Base-by-base conservation (phyloP, 2,888 invertebrate genomes). In the Drosophila cracens region DNA sequence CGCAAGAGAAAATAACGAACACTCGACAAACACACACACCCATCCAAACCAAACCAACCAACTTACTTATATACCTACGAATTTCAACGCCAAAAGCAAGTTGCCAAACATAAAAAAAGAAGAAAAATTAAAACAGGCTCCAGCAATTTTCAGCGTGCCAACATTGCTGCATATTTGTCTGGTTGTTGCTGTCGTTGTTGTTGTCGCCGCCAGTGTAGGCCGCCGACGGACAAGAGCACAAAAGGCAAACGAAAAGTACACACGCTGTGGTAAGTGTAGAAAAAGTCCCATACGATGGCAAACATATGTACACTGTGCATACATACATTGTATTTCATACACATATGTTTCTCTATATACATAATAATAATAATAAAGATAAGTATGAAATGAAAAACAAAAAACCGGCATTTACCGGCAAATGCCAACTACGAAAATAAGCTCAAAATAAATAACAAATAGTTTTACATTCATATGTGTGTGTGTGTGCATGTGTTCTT, bases 131-230 rank as follows among this genome's bases (percentile, higher is more conserved):
- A 46, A 75, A 80, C 81, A 72, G 76, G 80, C 78, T 79, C 71
- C 71, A 79, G 76, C 72, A 71, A 63, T 80, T 76, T 46, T 72
- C 83, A 76, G 83, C 81, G 83, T 76, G 83, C 77, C 63, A 80
- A 79, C 76, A 66, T 72, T 59, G 67, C 81, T 81, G 66, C 70
- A 72, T 59, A 72, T 64, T 59, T 70, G 76, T 75, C 16, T 36
- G 27, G 74, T 77, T 75, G 72, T 70, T 66, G 74, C 65, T 46
- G 78, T 65, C 52, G 70, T 77, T 75, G 72, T 75, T 66, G 74
- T 68, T 46, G 78, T 68, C 52, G 70, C 52, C 63, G 70, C 74
- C 73, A 77, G 59, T 74, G 61, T 74, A 64, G 63, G 61, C 56
- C 54, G 57, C 60, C 49, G 51, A 79, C 78, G 80, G 68, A 79